Evolutionary conservation across 1,140 invertebrate genomes (phyloP).

Genomic region (Drosophila parabipectinata): DNA sequence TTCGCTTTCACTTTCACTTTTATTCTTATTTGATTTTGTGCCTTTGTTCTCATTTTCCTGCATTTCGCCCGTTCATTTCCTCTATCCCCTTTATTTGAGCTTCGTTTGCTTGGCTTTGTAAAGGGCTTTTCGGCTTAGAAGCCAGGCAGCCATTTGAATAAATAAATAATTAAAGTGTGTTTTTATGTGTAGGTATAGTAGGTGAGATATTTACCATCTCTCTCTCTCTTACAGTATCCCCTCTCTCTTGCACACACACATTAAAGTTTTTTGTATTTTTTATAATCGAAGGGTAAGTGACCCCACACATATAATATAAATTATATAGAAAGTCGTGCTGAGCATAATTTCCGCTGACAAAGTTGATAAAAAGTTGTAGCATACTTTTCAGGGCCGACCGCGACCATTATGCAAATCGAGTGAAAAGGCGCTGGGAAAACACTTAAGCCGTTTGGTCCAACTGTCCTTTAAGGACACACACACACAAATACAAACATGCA

Average conservation of each 20-base stretch:
- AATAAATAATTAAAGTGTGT: constrained; percentile 72
- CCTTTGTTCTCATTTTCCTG: background rate
- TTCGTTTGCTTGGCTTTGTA: constrained; percentile 18
- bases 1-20: constrained; percentile 5
- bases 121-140: constrained; percentile 50
- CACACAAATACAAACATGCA: background rate
- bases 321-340: background rate
- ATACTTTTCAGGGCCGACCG: constrained; percentile 18
- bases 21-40: background rate
- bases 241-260: background rate
- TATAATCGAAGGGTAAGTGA: constrained; percentile 28
- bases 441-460: constrained; percentile 55
- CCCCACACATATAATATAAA: constrained; percentile 6
- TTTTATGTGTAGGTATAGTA: constrained; percentile 16
- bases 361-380: constrained; percentile 29
- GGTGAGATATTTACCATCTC: constrained; percentile 2
- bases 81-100: background rate
- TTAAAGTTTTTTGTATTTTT: background rate
- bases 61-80: background rate
- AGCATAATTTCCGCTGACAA: constrained; percentile 31
- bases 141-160: constrained; percentile 59
- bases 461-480: constrained; percentile 3
- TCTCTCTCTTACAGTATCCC: background rate
- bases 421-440: constrained; percentile 32
- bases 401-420: constrained; percentile 46